A percentile compares a stretch with the other conserved stretches of the same genome.
These are phyloP conservation scores for Seriola aureovittata DNA, from an alignment of 2,113 vertebrate species.

Conservation along the genomic window DNA sequence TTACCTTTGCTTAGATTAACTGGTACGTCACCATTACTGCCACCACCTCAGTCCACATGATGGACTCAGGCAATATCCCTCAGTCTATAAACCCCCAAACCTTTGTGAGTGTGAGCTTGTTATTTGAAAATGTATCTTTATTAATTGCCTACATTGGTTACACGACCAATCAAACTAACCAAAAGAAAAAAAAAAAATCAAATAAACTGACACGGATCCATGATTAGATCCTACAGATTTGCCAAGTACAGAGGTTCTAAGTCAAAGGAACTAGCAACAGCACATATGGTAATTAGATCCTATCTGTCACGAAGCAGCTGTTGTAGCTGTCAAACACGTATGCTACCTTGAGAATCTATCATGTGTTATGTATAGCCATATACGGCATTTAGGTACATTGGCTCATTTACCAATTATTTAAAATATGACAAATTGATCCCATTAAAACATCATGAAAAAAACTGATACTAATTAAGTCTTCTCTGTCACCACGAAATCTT, in stretches of 20 bases:
- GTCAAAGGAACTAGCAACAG: not conserved
- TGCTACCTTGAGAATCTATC: constrained; percentile 10
- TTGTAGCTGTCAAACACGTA: not conserved
- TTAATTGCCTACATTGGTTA: not conserved
- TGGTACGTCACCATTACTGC: not conserved
- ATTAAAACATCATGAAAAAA: constrained; percentile 38
- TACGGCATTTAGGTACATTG: not conserved
- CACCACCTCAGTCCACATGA: constrained; percentile 1
- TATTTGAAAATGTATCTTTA: constrained; percentile 11
- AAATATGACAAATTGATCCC: constrained; percentile 14
- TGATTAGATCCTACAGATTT: not conserved
- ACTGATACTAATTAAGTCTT: constrained; percentile 11
- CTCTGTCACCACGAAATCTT: not conserved
- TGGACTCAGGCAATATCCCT: constrained; percentile 23
- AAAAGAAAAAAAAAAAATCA: not conserved
- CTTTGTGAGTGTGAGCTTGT: constrained; percentile 9
- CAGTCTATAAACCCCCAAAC: constrained; percentile 23
- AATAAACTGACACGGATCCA: too few species aligned
- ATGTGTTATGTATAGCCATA: not conserved
- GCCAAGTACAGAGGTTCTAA: not conserved
- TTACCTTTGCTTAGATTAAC: not conserved
- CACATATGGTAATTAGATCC: constrained; percentile 3
- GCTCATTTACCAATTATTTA: constrained; percentile 6
- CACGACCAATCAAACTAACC: not conserved
- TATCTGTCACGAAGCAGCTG: not conserved